A percentile compares a stretch with the other conserved stretches of the same genome.
Conservation (phyloP, 2,113 vertebrate species). For the Sinocyclocheilus maitianheensis region DNA sequence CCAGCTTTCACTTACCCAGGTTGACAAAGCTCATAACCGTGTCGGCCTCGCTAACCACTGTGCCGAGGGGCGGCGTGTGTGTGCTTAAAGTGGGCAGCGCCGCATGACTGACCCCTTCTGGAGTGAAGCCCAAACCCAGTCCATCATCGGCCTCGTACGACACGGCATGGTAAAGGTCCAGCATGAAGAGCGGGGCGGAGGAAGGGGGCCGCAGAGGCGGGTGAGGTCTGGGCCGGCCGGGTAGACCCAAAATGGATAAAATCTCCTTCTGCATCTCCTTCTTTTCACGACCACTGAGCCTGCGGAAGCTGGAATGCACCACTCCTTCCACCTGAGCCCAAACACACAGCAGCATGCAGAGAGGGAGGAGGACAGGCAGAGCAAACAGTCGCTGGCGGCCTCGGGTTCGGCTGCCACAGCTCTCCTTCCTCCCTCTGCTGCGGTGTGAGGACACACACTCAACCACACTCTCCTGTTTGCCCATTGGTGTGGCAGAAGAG, state of each 20-base stretch:
- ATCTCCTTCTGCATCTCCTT: slow-evolving; percentile 93
- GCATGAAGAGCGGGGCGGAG: slow-evolving; percentile 93
- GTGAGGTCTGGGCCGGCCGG: slow-evolving; percentile 78
- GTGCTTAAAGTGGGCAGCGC: slow-evolving; percentile 81
- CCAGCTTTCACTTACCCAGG: slow-evolving; percentile 82
- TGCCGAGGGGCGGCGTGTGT: slow-evolving; percentile 78
- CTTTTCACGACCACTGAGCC: slow-evolving; percentile 84
- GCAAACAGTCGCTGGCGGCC: slow-evolving; percentile 59
- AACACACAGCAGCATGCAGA: slow-evolving; percentile 65
- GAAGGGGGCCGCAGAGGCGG: slow-evolving; percentile 79
- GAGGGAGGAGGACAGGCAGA: slow-evolving; percentile 59
- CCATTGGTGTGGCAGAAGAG: neutral
- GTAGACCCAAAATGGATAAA: slow-evolving; percentile 85
- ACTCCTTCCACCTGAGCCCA: slow-evolving; percentile 74
- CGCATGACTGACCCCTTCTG: slow-evolving; percentile 58
- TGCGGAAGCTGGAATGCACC: slow-evolving; percentile 79
- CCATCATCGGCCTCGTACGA: slow-evolving; percentile 74
- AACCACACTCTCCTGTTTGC: neutral
- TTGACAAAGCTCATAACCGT: slow-evolving; percentile 97
- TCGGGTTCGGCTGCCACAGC: slow-evolving; percentile 37
- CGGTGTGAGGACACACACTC: slow-evolving; percentile 24
- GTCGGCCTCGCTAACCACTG: slow-evolving; percentile 85
- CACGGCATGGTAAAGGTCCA: slow-evolving; percentile 91
- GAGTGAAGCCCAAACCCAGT: slow-evolving; percentile 60
- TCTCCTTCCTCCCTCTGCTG: neutral